Conservation (phyloP, 2,797 vertebrate genomes). For the Chloroceryle inda region DNA sequence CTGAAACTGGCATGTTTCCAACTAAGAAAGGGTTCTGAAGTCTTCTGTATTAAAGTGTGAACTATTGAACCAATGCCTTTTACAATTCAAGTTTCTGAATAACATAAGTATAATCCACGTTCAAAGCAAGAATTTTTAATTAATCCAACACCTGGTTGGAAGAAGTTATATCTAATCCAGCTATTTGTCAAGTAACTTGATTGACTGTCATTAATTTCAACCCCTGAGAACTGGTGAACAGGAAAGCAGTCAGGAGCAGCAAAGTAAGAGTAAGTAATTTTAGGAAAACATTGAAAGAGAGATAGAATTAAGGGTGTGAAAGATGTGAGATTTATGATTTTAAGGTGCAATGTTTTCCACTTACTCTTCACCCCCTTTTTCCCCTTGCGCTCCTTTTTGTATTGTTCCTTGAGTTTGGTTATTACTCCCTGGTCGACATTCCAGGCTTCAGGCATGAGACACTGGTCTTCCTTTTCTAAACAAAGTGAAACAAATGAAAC, state of each 20-base stretch:
- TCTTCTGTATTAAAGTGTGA: constrained; percentile 7
- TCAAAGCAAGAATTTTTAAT: constrained; percentile 31
- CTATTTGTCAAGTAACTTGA: constrained; percentile 57
- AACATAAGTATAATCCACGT: background rate
- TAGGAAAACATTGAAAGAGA: constrained; percentile 86
- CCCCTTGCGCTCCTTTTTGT: constrained; percentile 99
- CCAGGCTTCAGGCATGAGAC: constrained; percentile 97
- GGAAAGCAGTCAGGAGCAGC: constrained; percentile 83
- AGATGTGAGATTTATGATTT: constrained; percentile 80
- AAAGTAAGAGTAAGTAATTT: constrained; percentile 86
- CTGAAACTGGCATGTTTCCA: constrained; percentile 40
- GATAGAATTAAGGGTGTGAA: constrained; percentile 79
- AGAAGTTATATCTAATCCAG: constrained; percentile 37
- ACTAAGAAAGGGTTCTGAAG: constrained; percentile 48
- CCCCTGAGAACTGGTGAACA: constrained; percentile 80
- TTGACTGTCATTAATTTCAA: constrained; percentile 80
- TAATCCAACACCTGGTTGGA: constrained; percentile 37
- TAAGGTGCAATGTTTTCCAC: constrained; percentile 89
- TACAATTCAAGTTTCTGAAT: constrained; percentile 36
- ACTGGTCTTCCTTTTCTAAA: constrained; percentile 99
- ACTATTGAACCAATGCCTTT: constrained; percentile 43
- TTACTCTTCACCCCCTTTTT: constrained; percentile 99
- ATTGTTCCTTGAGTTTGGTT: constrained; percentile 99
- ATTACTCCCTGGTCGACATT: constrained; percentile 99
- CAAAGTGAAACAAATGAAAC: constrained; percentile 90